Evolutionary conservation across 2,888 invertebrate species (phyloP).

Genomic region (Sesia apiformis): DNA sequence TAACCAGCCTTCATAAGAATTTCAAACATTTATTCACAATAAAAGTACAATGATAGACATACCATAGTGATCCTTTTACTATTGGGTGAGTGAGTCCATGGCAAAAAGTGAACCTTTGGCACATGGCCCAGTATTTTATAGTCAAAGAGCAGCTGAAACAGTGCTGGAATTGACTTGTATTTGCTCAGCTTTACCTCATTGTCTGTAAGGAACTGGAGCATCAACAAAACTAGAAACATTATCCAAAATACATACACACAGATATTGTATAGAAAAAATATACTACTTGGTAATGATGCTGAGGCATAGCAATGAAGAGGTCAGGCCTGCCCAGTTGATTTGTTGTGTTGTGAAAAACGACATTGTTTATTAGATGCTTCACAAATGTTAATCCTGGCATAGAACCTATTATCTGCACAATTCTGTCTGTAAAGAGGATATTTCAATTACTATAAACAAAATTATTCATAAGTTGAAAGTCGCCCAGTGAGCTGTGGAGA

Average conservation of each 20-base stretch:
- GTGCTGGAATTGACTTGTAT: slow-evolving; percentile 74
- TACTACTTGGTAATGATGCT: too few species aligned
- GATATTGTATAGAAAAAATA: too few species aligned
- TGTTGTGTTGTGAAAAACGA: slow-evolving; percentile 71
- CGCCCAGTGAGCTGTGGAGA: too few species aligned
- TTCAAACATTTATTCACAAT: slow-evolving; percentile 1
- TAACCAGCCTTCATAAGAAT: too few species aligned
- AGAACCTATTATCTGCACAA: slow-evolving; percentile 75
- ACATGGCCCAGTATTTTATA: slow-evolving; percentile 74
- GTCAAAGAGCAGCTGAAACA: slow-evolving; percentile 82
- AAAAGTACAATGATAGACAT: slow-evolving; percentile 6
- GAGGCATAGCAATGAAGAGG: slow-evolving; percentile 72
- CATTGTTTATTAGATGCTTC: slow-evolving; percentile 74
- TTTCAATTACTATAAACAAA: neutral
- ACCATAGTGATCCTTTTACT: slow-evolving; percentile 42
- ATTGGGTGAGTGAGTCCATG: slow-evolving; percentile 64
- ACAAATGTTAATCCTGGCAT: slow-evolving; percentile 74
- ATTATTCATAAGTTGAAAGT: too few species aligned
- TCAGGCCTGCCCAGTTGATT: slow-evolving; percentile 75
- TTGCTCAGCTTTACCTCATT: slow-evolving; percentile 72
- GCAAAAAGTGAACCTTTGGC: slow-evolving; percentile 78
- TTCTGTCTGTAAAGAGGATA: slow-evolving; percentile 51
- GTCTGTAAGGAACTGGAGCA: slow-evolving; percentile 75
- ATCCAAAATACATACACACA: too few species aligned
- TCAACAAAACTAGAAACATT: slow-evolving; percentile 35